These are phyloP conservation scores for Lynx canadensis DNA, from an alignment of 2,113 vertebrate genomes.

Conservation along the genomic window DNA sequence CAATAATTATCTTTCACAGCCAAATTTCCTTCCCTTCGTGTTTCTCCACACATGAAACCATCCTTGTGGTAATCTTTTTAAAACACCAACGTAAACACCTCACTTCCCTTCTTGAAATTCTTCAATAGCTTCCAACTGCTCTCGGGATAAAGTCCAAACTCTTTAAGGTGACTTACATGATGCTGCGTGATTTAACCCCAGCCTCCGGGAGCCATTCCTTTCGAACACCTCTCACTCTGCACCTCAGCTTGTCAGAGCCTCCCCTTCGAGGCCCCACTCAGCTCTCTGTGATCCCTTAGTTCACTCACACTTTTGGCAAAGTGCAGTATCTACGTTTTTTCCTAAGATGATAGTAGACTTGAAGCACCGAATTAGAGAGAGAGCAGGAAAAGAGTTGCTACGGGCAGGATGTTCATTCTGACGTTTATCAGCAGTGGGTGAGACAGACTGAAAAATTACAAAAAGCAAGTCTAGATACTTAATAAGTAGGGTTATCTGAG, in stretches of 20 bases:
- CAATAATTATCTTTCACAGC: not conserved
- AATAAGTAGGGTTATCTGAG: not conserved
- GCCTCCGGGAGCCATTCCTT: fast-evolving
- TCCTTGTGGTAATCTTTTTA: not conserved
- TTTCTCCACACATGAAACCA: not conserved
- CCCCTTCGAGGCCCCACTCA: not conserved
- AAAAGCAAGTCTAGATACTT: not conserved
- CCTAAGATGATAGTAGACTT: not conserved
- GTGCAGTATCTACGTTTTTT: not conserved
- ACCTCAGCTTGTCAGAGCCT: not conserved
- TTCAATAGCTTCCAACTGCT: not conserved
- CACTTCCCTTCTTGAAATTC: not conserved
- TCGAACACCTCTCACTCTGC: not conserved
- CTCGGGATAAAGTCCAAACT: not conserved
- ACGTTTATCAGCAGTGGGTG: not conserved
- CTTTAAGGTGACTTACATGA: not conserved
- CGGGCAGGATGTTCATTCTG: not conserved
- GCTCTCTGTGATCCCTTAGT: not conserved
- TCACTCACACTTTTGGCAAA: not conserved
- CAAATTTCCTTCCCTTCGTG: not conserved
- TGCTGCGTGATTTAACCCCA: not conserved
- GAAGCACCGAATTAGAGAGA: not conserved
- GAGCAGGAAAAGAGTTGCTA: not conserved
- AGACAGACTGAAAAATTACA: not conserved
- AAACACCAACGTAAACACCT: not conserved